A percentile compares a stretch with the other conserved stretches of the same genome.
Evolutionary conservation across 2,797 vertebrate species (phyloP).

Genomic region (Cirrhinus mrigala): DNA sequence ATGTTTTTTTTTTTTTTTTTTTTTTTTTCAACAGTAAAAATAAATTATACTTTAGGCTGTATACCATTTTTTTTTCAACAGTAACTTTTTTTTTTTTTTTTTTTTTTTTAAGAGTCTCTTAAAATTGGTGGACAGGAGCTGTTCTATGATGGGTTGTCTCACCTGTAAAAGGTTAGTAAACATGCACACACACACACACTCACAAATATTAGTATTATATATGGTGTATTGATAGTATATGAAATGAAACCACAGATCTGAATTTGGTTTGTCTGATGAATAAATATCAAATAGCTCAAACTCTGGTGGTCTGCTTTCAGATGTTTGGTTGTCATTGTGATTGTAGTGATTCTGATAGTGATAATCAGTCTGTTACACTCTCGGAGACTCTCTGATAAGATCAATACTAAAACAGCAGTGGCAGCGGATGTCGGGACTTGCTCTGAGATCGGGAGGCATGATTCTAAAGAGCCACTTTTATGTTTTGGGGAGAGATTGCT

Average conservation of each 20-base stretch:
- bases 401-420: constrained; percentile 85
- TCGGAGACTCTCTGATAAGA: constrained; percentile 62
- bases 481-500: constrained; percentile 26
- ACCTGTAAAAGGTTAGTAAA: not conserved
- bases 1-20: too few relatives aligned
- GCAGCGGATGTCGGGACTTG: constrained; percentile 88
- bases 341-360: not conserved
- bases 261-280: not conserved
- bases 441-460: constrained; percentile 84
- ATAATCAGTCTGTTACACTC: not conserved
- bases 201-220: too few relatives aligned
- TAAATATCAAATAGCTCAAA: not conserved
- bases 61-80: not conserved
- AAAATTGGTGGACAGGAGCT: not conserved
- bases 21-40: too few relatives aligned
- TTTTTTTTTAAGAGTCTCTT: not conserved
- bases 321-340: rapidly evolving
- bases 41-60: too few relatives aligned
- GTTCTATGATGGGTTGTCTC: not conserved
- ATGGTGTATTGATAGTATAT: too few relatives aligned
- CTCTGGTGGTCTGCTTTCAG: not conserved
- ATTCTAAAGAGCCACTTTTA: not conserved
- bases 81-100: not conserved
- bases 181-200: not conserved
- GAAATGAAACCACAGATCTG: not conserved